phyloP scores from a whole-genome alignment of 2,113 vertebrate genomes.

The Prionailurus bengalensis region DNA sequence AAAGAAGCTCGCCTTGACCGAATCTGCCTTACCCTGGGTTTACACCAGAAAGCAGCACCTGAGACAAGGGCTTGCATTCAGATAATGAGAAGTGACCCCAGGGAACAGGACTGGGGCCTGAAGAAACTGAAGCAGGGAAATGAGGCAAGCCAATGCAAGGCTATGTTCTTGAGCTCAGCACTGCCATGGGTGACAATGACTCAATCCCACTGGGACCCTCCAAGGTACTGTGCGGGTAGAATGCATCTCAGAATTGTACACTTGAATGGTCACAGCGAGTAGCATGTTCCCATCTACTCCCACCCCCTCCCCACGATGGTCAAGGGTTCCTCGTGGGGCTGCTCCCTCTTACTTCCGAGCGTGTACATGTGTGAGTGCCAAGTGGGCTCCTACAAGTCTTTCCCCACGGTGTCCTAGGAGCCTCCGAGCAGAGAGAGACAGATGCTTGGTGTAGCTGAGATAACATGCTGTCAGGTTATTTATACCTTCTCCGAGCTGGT shows the following conservation, averaged over 20 bases:
- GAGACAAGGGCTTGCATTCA: neutral
- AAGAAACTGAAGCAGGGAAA: neutral
- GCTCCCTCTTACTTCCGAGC: neutral
- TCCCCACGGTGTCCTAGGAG: neutral
- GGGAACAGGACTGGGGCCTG: neutral
- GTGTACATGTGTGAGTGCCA: neutral
- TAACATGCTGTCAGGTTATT: neutral
- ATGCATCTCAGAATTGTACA: neutral
- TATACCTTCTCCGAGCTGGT: neutral
- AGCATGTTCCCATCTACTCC: neutral
- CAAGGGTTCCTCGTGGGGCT: neutral
- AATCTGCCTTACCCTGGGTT: neutral
- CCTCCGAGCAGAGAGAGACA: neutral
- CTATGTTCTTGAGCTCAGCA: neutral
- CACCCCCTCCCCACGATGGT: too few relatives aligned
- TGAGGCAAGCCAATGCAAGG: neutral
- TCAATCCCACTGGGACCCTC: neutral
- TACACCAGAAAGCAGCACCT: neutral
- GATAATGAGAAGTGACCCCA: neutral
- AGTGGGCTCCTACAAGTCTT: neutral
- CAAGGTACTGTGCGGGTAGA: neutral
- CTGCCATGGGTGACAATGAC: neutral
- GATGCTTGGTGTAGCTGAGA: neutral
- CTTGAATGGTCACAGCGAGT: neutral
- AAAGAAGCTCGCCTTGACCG: neutral